phyloP scores from a whole-genome alignment of 2,888 invertebrate species.

The Andrena marginata region DNA sequence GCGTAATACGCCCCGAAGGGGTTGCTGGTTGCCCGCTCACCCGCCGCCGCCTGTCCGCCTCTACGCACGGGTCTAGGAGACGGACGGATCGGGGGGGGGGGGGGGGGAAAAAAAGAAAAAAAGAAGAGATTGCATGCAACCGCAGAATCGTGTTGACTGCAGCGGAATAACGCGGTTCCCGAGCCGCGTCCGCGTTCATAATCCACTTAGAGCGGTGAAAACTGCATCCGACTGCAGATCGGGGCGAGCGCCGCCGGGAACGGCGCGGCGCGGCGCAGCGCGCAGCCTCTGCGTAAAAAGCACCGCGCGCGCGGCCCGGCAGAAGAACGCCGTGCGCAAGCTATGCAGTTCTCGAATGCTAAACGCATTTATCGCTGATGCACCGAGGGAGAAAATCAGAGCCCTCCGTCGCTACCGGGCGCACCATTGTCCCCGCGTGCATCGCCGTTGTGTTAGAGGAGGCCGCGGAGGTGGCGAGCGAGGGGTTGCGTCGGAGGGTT shows the following conservation, averaged over 20 bases:
- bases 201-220: conserved; percentile 79
- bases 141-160: conserved; percentile 81
- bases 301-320: conserved; percentile 20
- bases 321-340: conserved; percentile 26
- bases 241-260: conserved; percentile 15
- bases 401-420: conserved; percentile 41
- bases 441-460: conserved; percentile 52
- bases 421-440: conserved; percentile 55
- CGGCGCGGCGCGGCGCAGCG: background rate
- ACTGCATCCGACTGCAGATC: conserved; percentile 76
- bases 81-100: conserved; percentile 47
- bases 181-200: conserved; percentile 78
- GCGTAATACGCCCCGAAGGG: conserved; percentile 71
- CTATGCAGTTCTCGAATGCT: conserved; percentile 65
- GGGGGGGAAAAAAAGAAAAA: no score
- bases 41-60: conserved; percentile 5
- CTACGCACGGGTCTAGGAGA: conserved; percentile 25
- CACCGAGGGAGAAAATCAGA: conserved; percentile 71
- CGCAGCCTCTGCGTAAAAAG: conserved; percentile 14
- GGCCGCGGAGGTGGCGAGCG: conserved; percentile 59
- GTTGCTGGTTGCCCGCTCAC: conserved; percentile 52
- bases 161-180: conserved; percentile 81
- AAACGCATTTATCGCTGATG: conserved; percentile 78
- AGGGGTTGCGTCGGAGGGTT: conserved; percentile 64
- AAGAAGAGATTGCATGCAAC: conserved; percentile 73